Evolutionary conservation across 2,888 invertebrate species (phyloP), one percentile per base, ranked within the genome.

Genomic region (Melinaea menophilus): DNA sequence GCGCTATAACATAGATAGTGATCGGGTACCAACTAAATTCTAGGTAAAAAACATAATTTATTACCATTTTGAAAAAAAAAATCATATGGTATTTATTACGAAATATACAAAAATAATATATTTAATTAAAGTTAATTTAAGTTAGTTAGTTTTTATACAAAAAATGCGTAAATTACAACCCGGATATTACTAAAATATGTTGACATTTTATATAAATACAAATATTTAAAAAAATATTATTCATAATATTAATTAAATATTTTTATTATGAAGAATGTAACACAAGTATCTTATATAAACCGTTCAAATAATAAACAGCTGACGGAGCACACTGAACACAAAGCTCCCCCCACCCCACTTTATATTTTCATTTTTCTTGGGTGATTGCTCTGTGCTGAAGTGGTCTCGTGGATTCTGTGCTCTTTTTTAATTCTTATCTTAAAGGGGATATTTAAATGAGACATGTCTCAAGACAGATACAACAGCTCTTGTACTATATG

Each of bases 351-450:
- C 69, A 66, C 62, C 65, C 61, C 60, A 72, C 73, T 73, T 77
- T 74, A 77, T 78, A 76, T 76, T 79, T 75, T 73, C 69, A 74
- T 77, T 78, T 79, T 76, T 77, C 78, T 80, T 82, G 76, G 79
- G 70, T 81, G 82, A 82, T 80, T 80, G 80, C 81, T 78, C 74
- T 74, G 73, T 78, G 76, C 69, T 73, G 74, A 75, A 81, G 81
- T 73, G 77, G 74, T 71, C 75, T 70, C 72, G 72, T 73, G 77
- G 77, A 79, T 79, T 78, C 75, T 76, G 78, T 84, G 84, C 82
- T 82, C 84, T 84, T 85, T 84, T 85, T 85, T 83, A 82, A 83
- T 82, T 78, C 81, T 79, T 82, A 83, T 82, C 82, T 78, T 72
- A 74, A 75, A 73, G 73, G 71, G 74, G 74, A 78, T 80, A 81